phyloP scores from a whole-genome alignment of 2,797 vertebrate genomes.

The Hylomyscus alleni region DNA sequence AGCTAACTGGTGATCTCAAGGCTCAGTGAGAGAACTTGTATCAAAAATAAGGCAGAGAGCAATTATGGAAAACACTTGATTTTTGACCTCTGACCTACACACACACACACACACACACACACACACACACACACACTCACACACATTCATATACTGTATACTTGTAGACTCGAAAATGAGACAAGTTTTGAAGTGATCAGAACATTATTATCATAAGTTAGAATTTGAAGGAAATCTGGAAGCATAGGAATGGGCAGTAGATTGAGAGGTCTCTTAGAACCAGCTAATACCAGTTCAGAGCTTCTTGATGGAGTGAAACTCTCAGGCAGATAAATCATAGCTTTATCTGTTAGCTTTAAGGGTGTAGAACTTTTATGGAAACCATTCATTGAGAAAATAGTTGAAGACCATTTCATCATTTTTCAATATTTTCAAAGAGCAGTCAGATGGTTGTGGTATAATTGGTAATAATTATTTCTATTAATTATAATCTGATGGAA shows the following conservation, averaged over 20 bases:
- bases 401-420: neutral
- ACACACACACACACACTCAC: too few relatives aligned
- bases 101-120: too few relatives aligned
- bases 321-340: neutral
- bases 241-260: rapidly evolving
- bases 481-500: neutral
- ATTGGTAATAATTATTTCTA: neutral
- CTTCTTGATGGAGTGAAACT: neutral
- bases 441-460: neutral
- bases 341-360: neutral
- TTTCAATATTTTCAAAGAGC: neutral
- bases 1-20: neutral
- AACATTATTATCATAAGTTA: neutral
- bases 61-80: neutral
- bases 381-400: neutral
- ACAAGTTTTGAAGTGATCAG: neutral
- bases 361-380: neutral
- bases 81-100: neutral
- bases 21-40: neutral
- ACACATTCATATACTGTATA: neutral
- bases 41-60: too few relatives aligned
- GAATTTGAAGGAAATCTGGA: neutral
- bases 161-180: neutral
- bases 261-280: neutral
- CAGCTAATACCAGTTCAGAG: neutral